Evolutionary conservation across 2,113 vertebrate genomes (phyloP).

Genomic region (Megatriorchis doriae): DNA sequence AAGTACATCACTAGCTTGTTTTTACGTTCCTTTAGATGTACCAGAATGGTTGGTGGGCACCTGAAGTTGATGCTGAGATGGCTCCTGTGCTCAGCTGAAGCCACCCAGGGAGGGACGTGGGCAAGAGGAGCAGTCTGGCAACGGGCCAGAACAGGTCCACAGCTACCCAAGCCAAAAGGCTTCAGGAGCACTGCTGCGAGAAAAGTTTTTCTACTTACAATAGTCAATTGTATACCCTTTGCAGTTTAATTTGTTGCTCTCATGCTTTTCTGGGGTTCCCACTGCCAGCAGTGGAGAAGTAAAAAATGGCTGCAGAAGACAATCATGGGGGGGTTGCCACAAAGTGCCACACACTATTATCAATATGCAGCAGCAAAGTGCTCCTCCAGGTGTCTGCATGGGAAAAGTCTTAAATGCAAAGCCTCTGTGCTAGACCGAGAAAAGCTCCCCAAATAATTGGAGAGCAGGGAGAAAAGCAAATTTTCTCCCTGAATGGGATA

Average conservation of each 20-base stretch:
- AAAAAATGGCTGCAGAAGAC: background rate
- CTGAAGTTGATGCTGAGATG: background rate
- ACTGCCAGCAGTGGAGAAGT: background rate
- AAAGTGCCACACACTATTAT: background rate
- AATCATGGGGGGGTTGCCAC: fast-evolving
- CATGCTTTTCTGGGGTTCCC: background rate
- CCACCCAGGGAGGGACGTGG: no score
- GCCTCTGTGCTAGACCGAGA: background rate
- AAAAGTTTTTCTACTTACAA: background rate
- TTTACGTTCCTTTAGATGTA: background rate
- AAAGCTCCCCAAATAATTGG: background rate
- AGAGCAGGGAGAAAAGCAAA: background rate
- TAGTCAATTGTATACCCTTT: background rate
- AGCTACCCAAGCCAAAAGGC: background rate
- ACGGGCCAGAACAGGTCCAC: background rate
- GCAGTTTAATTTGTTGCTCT: background rate
- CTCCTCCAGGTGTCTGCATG: background rate
- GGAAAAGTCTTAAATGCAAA: background rate
- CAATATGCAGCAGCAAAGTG: background rate
- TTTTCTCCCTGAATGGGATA: background rate
- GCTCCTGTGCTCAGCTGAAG: background rate
- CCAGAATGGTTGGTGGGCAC: background rate
- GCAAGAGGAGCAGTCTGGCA: background rate
- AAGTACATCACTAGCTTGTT: background rate
- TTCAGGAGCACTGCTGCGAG: background rate